Conservation (phyloP, 1,140 invertebrate species). For the Heliconius himera region DNA sequence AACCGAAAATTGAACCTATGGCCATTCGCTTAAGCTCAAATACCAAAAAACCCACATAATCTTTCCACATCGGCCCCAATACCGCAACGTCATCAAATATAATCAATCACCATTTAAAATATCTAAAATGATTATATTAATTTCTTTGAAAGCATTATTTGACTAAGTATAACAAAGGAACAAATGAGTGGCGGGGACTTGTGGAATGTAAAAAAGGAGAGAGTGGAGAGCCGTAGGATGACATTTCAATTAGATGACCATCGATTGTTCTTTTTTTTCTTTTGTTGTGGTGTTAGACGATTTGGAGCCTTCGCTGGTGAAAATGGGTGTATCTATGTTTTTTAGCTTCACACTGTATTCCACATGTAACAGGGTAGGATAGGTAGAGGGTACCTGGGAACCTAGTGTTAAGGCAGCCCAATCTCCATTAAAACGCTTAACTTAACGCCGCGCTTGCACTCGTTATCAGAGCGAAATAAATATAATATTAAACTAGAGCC, state of each 20-base stretch:
- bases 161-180: conserved; percentile 73
- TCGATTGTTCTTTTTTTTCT: conserved; percentile 57
- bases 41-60: background rate
- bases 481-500: no score
- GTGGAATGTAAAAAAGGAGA: conserved; percentile 51
- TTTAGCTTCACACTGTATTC: no score
- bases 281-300: conserved; percentile 48
- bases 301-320: conserved; percentile 47
- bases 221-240: conserved; percentile 54
- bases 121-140: conserved; percentile 79
- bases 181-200: conserved; percentile 61
- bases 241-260: conserved; percentile 76
- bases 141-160: conserved; percentile 71
- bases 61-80: conserved; percentile 29
- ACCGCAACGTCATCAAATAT: conserved; percentile 61
- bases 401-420: no score
- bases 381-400: no score
- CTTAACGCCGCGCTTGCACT: no score
- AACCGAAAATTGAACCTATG: background rate
- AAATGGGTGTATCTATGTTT: no score
- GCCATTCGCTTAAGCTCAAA: background rate
- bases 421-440: no score
- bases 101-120: conserved; percentile 80
- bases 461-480: no score
- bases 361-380: no score